Conservation (phyloP, 2,113 vertebrate genomes). For the Beaufortia kweichowensis region DNA sequence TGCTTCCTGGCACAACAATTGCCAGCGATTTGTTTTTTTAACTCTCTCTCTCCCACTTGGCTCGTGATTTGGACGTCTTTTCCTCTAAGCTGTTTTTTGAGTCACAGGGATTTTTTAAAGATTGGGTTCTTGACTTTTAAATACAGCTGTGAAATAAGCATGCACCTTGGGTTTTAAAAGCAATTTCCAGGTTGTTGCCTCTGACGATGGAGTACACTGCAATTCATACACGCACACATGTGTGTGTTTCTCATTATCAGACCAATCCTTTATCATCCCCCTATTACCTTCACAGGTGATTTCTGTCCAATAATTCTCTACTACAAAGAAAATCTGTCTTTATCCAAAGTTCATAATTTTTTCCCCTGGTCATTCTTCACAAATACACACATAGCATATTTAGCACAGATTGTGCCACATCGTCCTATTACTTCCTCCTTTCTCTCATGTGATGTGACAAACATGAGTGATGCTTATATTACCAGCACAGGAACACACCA, state of each 20-base stretch:
- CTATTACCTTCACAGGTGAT: not conserved
- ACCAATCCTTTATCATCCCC: not conserved
- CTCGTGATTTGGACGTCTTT: slow-evolving; percentile 24
- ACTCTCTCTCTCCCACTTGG: slow-evolving; percentile 4
- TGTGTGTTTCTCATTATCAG: slow-evolving; percentile 28
- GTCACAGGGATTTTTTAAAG: slow-evolving; percentile 13
- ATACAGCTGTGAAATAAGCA: slow-evolving; percentile 45
- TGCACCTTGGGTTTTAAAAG: slow-evolving; percentile 46
- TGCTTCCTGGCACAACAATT: slow-evolving; percentile 34
- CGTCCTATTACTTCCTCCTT: not conserved
- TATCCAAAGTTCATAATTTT: not conserved
- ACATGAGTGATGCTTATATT: not conserved
- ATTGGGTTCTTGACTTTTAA: slow-evolving; percentile 48
- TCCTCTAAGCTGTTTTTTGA: slow-evolving; percentile 28
- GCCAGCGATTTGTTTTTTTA: slow-evolving; percentile 19
- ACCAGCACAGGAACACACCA: not conserved
- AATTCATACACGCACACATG: slow-evolving; percentile 23
- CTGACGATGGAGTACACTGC: slow-evolving; percentile 15
- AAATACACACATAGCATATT: not conserved
- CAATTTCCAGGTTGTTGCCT: slow-evolving; percentile 46
- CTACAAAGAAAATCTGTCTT: not conserved
- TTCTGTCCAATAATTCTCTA: not conserved
- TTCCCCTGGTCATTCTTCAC: not conserved
- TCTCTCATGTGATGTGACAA: not conserved
- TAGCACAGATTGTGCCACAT: not conserved